A percentile compares a stretch with the other conserved stretches of the same genome.
Conservation (phyloP, 2,888 invertebrate species). For the Drosophila atripex region DNA sequence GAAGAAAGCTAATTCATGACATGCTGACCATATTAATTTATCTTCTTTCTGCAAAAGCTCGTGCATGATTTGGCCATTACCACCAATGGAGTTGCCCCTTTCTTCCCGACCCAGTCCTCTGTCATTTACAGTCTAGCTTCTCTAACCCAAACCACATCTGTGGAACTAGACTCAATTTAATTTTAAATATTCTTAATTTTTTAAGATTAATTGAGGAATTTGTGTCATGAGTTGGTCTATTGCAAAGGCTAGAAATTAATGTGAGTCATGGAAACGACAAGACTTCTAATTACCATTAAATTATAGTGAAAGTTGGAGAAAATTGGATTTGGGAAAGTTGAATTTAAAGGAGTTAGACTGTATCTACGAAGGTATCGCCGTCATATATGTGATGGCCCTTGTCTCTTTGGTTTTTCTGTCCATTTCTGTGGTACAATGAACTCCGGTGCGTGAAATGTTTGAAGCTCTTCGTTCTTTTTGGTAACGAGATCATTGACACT, state of each 20-base stretch:
- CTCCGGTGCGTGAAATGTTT: constrained; percentile 74
- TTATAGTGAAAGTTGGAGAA: neutral
- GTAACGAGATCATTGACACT: constrained; percentile 81
- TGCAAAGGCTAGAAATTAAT: neutral
- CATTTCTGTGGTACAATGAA: constrained; percentile 64
- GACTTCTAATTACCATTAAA: neutral
- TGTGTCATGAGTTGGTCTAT: neutral
- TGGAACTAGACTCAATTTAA: neutral
- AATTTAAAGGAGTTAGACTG: constrained; percentile 15
- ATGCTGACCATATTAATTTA: constrained; percentile 81
- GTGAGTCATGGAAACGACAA: neutral
- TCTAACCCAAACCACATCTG: constrained; percentile 3
- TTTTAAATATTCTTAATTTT: neutral
- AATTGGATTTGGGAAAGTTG: neutral
- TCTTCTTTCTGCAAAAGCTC: constrained; percentile 77
- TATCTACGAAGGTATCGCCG: constrained; percentile 55
- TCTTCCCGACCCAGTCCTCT: constrained; percentile 13
- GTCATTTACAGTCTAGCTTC: constrained; percentile 24
- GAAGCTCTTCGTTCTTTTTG: constrained; percentile 57
- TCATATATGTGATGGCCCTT: constrained; percentile 48
- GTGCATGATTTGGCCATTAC: constrained; percentile 77
- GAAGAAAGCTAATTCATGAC: constrained; percentile 76
- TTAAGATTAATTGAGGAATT: neutral
- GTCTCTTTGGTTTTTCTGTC: constrained; percentile 30
- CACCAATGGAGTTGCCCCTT: constrained; percentile 46